phyloP scores from a whole-genome alignment of 2,797 vertebrate species.

The Podargus strigoides region DNA sequence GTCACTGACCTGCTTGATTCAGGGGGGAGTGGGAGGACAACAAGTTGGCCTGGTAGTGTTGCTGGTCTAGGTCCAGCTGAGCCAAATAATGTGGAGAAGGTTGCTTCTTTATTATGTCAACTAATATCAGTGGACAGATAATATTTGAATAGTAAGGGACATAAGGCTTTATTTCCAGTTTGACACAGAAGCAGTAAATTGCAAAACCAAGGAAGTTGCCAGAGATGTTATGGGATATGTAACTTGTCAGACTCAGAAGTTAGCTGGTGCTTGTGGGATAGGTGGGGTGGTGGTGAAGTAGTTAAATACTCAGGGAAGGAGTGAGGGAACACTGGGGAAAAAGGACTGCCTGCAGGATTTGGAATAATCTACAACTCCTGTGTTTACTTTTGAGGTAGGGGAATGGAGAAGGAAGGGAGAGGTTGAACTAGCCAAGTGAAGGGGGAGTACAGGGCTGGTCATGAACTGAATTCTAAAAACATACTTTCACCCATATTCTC shows the following conservation, averaged over 20 bases:
- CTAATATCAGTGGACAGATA: not conserved
- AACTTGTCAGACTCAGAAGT: not conserved
- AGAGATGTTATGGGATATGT: not conserved
- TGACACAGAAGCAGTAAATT: not conserved
- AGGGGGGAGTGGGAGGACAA: not conserved
- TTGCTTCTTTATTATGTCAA: not conserved
- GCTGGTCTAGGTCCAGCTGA: not conserved
- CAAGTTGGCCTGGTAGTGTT: accelerated
- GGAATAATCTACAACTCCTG: not conserved
- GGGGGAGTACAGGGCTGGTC: not conserved
- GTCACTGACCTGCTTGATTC: not conserved
- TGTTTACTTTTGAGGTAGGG: not conserved
- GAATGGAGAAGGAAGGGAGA: not conserved
- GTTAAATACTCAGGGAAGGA: not conserved
- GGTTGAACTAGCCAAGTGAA: not conserved
- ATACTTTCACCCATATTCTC: not conserved
- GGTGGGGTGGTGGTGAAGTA: not conserved
- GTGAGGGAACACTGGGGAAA: not conserved
- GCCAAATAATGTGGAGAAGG: not conserved
- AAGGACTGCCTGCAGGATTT: not conserved
- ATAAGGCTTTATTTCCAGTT: not conserved
- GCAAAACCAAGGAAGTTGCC: not conserved
- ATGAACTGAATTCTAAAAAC: not conserved
- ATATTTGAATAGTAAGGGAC: not conserved
- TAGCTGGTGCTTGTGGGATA: not conserved